Evolutionary conservation across 1,140 invertebrate genomes (phyloP), one percentile per base, ranked within the genome.

Genomic region (Diorhabda sublineata): DNA sequence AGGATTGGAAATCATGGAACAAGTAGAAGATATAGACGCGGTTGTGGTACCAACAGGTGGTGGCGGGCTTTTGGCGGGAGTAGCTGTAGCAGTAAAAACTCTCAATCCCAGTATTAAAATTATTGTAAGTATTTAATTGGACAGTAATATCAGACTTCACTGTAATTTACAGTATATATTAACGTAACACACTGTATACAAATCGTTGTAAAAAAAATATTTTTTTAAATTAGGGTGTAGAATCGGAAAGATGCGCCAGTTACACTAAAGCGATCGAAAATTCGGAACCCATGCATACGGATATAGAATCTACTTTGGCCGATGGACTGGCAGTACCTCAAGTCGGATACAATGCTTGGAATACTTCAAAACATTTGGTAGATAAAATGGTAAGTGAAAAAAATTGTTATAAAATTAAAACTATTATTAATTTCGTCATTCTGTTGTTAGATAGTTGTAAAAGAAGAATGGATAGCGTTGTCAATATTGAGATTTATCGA

Each of bases 281-380:
- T 61, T 88, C 91, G 0, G 85, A 88, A 64, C 93, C 94, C 11
- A 82, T 88, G 0, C 83, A 84, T 65, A 89, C 90, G 2, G 80
- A 87, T 11, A 89, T 90, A 47, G 83, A 88, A 57, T 90, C 93
- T 3, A 95, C 94, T 0, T 76, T 97, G 61, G 95, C 95, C 2
- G 96, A 98, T 84, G 96, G 95, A 77, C 83, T 98, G 26, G 94
- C 95, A 0, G 95, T 98, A 0, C 93, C 95, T 0, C 89, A 87
- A 67, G 92, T 97, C 8, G 95, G 95, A 0, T 91, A 90, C 59
- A 98, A 98, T 82, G 92, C 95, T 1, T 95, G 89, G 80, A 88
- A 83, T 41, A 97, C 94, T 2, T 91, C 90, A 0, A 83, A 86
- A 74, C 82, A 87, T 1, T 82, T 94, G 0, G 86, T 97, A 59